These are phyloP conservation scores for Allolobophora icterica DNA, from an alignment of 2,888 invertebrate genomes.

Conservation along the genomic window DNA sequence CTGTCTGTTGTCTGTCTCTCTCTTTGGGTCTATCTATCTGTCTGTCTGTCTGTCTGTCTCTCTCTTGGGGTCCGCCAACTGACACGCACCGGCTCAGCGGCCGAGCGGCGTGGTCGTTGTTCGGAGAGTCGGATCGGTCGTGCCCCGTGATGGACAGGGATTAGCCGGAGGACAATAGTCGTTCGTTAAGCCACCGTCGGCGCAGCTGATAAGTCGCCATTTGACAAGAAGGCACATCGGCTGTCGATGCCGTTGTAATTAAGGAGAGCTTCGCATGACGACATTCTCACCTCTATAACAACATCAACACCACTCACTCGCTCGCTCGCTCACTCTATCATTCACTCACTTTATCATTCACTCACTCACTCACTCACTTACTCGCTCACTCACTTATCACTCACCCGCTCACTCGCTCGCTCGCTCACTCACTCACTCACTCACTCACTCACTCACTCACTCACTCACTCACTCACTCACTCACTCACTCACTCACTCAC, in stretches of 20 bases:
- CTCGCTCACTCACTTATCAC: too few relatives aligned
- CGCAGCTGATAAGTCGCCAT: neutral
- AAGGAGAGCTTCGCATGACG: neutral
- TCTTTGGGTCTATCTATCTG: neutral
- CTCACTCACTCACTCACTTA: too few relatives aligned
- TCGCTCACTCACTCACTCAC: neutral
- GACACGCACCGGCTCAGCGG: neutral
- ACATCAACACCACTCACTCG: neutral
- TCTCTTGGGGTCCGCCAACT: neutral
- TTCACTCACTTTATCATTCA: too few relatives aligned
- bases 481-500: neutral
- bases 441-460: neutral
- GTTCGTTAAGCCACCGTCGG: neutral
- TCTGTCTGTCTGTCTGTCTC: neutral
- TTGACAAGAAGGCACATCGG: neutral
- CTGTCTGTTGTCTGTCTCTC: neutral
- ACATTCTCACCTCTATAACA: neutral
- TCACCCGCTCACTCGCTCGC: neutral
- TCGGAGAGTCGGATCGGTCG: too few relatives aligned
- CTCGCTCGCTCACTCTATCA: too few relatives aligned
- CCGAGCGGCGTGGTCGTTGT: too few relatives aligned
- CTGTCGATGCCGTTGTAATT: neutral
- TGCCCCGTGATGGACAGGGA: conserved; percentile 17
- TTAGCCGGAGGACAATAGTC: neutral
- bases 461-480: too few relatives aligned